Evolutionary conservation across 2,797 vertebrate species (phyloP), one percentile per base, ranked within the genome.

Genomic region (Enteromius treurensis): DNA sequence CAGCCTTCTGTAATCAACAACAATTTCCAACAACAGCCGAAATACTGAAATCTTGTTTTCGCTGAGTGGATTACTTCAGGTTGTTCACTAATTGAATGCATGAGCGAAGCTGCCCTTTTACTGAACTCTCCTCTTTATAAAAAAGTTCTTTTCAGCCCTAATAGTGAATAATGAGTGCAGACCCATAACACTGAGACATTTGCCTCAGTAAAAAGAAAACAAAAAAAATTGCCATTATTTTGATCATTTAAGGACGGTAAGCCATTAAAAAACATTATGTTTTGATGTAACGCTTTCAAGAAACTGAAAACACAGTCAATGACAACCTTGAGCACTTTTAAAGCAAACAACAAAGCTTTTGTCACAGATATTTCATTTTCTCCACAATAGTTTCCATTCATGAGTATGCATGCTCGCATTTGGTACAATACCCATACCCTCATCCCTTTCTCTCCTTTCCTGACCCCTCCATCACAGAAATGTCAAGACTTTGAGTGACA

Each of bases 401-500:
- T 45, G 29, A 34, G 19, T 8, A 23, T 49, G 53, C 47, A 34
- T 23, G 42, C 15, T 14, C 9, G 17, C 14, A 47, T 47, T 71
- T 81, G 69, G 37, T 77, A 37, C 65, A 55, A 45, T 32, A 23
- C 1, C 60, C 4, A 1, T 17, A 76, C 23, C 78, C 77, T 55
- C 83, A 81, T 86, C 88, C 69, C 81, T 77, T 83, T 82, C 73
- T 74, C 76, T 80, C 85, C 86, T 89, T 87, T 91, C 91, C 92
- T 93, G 92, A 93, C 92, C 92, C 19, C 87, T 88, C 88, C 90
- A 90, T 92, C 92, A 92, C 86, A 87, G 26, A 90, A 92, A 89
- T 82, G 49, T 94, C 93, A 93, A 69, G 47, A 79, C 11, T 86
- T 89, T 92, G 93, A 94, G 87, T 91, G 94, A 93, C 92, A 78